Evolutionary conservation across 2,888 invertebrate species (phyloP).

Genomic region (Macroteleia sp.): DNA sequence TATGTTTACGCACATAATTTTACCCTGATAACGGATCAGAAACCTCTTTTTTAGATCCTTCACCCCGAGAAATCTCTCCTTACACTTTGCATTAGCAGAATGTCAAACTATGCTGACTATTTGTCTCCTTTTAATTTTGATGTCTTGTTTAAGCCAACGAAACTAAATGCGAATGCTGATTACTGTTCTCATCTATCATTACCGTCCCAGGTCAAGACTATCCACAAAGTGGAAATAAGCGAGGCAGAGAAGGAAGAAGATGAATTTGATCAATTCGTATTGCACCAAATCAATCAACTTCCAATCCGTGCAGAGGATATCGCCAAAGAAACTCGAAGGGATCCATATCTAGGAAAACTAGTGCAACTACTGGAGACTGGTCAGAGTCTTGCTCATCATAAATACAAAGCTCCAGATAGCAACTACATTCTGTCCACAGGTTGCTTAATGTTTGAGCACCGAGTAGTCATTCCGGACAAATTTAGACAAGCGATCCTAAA

Average conservation of each 20-base stretch:
- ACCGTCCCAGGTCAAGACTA: background rate
- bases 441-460: conserved; percentile 18
- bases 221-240: background rate
- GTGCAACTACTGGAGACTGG: conserved; percentile 16
- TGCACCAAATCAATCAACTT: conserved; percentile 23
- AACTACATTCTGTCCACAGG: background rate
- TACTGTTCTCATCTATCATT: conserved; percentile 17
- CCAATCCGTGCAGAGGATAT: conserved; percentile 22
- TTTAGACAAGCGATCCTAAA: background rate
- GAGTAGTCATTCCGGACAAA: background rate
- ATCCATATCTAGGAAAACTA: conserved; percentile 16
- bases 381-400: background rate
- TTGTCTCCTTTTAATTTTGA: conserved; percentile 26
- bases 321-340: conserved; percentile 24
- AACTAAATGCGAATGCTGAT: conserved; percentile 30
- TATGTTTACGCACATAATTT: background rate
- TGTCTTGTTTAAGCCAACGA: conserved; percentile 18
- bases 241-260: conserved; percentile 4
- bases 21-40: background rate
- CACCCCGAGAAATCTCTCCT: conserved; percentile 23
- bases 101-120: conserved; percentile 42
- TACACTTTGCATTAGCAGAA: conserved; percentile 32
- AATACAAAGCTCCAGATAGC: conserved; percentile 10
- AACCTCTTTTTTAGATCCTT: background rate
- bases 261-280: conserved; percentile 16